Conservation (phyloP, 2,113 vertebrate species). For the Scortum barcoo region DNA sequence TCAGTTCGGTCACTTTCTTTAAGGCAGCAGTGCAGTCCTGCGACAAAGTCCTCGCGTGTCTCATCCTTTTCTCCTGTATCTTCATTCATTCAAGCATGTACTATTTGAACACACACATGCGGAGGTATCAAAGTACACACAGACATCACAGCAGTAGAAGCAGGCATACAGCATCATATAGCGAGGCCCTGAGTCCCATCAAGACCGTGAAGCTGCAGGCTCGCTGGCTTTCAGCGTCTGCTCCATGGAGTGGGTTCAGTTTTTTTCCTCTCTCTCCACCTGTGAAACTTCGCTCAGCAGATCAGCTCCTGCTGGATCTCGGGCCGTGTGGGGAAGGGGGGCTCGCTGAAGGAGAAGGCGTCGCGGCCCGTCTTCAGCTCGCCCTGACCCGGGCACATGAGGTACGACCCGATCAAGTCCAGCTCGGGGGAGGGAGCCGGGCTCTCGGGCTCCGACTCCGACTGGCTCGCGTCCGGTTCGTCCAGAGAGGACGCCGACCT, state of each 20-base stretch:
- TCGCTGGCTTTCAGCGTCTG: conserved; percentile 43
- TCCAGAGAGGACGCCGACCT: conserved; percentile 65
- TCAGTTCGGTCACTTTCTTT: conserved; percentile 52
- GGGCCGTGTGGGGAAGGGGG: conserved; percentile 73
- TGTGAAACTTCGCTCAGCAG: conserved; percentile 73
- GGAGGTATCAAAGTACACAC: conserved; percentile 50
- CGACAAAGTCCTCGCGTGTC: conserved; percentile 16
- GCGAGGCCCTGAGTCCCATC: conserved; percentile 28
- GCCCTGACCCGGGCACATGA: conserved; percentile 76
- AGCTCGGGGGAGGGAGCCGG: conserved; percentile 80
- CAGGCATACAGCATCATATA: conserved; percentile 48
- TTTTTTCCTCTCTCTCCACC: conserved; percentile 4
- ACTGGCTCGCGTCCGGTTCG: conserved; percentile 82
- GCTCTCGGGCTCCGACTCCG: conserved; percentile 84
- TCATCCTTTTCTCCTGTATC: conserved; percentile 33
- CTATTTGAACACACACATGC: conserved; percentile 20
- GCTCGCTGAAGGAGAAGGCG: conserved; percentile 82
- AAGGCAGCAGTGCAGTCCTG: conserved; percentile 56
- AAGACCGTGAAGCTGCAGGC: conserved; percentile 46
- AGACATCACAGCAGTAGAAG: conserved; percentile 71
- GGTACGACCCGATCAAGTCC: conserved; percentile 78
- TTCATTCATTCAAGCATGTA: conserved; percentile 19
- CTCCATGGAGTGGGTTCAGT: conserved; percentile 8
- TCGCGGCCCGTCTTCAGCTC: conserved; percentile 82
- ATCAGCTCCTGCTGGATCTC: conserved; percentile 87